A percentile compares a stretch with the other conserved stretches of the same genome.
Conservation (phyloP, 2,113 vertebrate genomes). For the Morone saxatilis region DNA sequence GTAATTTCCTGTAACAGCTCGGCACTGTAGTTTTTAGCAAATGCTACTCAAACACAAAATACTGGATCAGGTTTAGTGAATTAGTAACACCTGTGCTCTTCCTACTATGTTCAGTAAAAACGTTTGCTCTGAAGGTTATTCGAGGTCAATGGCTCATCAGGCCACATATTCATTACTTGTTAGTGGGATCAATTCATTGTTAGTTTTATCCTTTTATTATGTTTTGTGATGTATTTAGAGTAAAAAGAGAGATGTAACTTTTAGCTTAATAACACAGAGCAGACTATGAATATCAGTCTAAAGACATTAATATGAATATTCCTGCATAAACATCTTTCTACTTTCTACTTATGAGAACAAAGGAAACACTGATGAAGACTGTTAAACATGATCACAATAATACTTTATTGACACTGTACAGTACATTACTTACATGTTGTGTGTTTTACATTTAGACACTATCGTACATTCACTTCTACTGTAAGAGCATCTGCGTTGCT, state of each 20-base stretch:
- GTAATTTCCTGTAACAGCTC: neutral
- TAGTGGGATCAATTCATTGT: neutral
- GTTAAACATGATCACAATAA: neutral
- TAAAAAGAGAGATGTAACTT: no score
- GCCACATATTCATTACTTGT: neutral
- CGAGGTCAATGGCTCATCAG: neutral
- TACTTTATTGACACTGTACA: constrained; percentile 61
- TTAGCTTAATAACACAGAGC: neutral
- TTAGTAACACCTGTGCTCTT: neutral
- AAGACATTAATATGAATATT: neutral
- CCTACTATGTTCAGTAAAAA: neutral
- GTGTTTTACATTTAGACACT: constrained; percentile 14
- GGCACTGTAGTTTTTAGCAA: neutral
- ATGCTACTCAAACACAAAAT: neutral
- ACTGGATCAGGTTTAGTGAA: neutral
- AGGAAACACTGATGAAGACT: neutral
- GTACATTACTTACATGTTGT: constrained; percentile 11
- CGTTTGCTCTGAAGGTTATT: neutral
- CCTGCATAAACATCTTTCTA: neutral
- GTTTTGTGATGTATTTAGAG: neutral
- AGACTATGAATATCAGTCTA: neutral
- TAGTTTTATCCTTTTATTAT: neutral
- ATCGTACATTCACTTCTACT: constrained; percentile 20
- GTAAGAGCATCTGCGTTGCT: neutral
- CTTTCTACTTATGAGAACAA: neutral